Conservation (phyloP, 2,888 invertebrate genomes). For the Ornithoptera priamus region DNA sequence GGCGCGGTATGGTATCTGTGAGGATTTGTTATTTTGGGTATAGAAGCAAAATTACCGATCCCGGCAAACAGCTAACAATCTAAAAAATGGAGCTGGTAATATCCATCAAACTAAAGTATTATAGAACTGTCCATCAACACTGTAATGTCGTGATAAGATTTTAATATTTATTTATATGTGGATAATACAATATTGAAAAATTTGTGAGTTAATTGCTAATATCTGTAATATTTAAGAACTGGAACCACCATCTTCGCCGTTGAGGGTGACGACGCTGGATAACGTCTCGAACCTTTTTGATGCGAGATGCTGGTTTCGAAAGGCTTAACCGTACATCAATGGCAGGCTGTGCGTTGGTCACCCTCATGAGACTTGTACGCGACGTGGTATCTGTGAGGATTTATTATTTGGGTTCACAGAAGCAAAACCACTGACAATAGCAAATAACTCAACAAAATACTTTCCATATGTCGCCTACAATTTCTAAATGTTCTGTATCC, state of each 20-base stretch:
- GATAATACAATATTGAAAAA: too few relatives aligned
- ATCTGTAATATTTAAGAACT: background rate
- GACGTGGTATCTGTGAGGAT: constrained; percentile 1
- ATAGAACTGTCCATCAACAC: background rate
- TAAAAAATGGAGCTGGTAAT: background rate
- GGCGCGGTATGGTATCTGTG: background rate
- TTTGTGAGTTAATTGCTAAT: too few relatives aligned
- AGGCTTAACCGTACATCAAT: background rate
- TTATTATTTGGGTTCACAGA: background rate
- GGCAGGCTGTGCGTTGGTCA: background rate
- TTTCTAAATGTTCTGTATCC: too few relatives aligned
- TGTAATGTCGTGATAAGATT: background rate
- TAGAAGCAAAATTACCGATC: background rate
- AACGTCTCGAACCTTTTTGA: background rate
- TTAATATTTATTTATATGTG: too few relatives aligned
- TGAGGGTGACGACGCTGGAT: background rate
- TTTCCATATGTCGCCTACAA: background rate
- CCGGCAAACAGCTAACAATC: background rate
- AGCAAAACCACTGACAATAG: background rate
- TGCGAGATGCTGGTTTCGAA: background rate
- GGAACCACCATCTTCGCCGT: background rate
- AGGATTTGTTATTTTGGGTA: background rate
- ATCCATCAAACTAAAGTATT: background rate
- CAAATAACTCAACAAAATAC: background rate
- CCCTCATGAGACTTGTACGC: background rate